A percentile compares a stretch with the other conserved stretches of the same genome.
These are phyloP conservation scores for Diadema setosum DNA, from an alignment of 35 echinoderm and acorn worm genomes.

Conservation along the genomic window DNA sequence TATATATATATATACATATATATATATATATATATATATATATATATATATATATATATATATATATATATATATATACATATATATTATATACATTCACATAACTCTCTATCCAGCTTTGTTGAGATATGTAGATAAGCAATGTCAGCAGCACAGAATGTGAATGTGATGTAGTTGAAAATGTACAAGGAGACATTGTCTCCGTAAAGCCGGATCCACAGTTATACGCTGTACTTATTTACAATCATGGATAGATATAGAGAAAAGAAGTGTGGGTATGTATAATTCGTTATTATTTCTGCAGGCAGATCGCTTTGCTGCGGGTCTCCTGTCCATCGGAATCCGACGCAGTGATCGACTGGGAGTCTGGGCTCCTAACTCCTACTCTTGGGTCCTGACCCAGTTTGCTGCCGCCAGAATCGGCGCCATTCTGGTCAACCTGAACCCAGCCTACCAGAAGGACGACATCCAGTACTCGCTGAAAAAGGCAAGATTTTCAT, in stretches of 20 bases:
- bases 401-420: constrained; percentile 60
- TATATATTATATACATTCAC: too few relatives aligned
- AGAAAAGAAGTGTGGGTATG: neutral
- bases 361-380: constrained; percentile 57
- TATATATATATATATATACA: too few relatives aligned
- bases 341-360: constrained; percentile 24
- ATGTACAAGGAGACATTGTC: neutral
- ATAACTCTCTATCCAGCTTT: neutral
- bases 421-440: constrained; percentile 53
- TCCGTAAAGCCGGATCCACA: neutral
- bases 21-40: too few relatives aligned
- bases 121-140: neutral
- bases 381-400: constrained; percentile 46
- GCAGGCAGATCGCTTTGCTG: constrained; percentile 43
- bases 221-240: neutral
- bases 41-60: too few relatives aligned
- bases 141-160: neutral
- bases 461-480: constrained; percentile 49
- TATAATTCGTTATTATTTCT: neutral
- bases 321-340: constrained; percentile 50
- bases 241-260: neutral
- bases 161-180: neutral
- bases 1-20: too few relatives aligned
- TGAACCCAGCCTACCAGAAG: constrained; percentile 52
- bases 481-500: neutral